Evolutionary conservation across 2,113 vertebrate genomes (phyloP).

Genomic region (Stigmatopora nigra): DNA sequence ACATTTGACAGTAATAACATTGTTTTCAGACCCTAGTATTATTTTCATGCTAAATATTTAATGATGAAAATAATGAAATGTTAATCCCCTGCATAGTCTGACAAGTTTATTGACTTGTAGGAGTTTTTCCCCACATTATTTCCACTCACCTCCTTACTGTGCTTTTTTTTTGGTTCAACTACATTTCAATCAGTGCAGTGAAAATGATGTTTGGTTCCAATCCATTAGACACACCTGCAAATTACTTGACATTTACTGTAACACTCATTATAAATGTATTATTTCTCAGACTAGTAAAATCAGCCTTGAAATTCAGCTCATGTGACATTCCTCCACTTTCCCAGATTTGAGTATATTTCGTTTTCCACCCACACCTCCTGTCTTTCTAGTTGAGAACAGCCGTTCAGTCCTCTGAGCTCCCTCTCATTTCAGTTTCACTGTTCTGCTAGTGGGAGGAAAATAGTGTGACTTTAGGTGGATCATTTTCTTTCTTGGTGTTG

Average conservation of each 20-base stretch:
- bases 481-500: constrained; percentile 51
- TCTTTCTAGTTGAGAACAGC: constrained; percentile 15
- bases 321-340: constrained; percentile 7
- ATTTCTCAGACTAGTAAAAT: background rate
- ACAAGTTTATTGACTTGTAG: constrained; percentile 1
- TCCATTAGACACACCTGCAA: background rate
- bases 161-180: background rate
- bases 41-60: background rate
- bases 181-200: constrained; percentile 2
- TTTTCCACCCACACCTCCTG: constrained; percentile 10
- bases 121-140: background rate
- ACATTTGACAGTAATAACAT: too few species aligned
- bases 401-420: constrained; percentile 16
- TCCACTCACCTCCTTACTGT: background rate
- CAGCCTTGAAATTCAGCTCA: background rate
- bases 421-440: constrained; percentile 16
- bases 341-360: background rate
- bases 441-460: constrained; percentile 24
- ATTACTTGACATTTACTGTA: background rate
- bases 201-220: background rate
- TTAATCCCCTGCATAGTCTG: background rate
- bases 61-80: background rate
- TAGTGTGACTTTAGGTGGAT: constrained; percentile 54
- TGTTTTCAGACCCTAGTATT: background rate
- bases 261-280: background rate